Evolutionary conservation across 2,113 vertebrate species (phyloP).

Genomic region (Sitta europaea): DNA sequence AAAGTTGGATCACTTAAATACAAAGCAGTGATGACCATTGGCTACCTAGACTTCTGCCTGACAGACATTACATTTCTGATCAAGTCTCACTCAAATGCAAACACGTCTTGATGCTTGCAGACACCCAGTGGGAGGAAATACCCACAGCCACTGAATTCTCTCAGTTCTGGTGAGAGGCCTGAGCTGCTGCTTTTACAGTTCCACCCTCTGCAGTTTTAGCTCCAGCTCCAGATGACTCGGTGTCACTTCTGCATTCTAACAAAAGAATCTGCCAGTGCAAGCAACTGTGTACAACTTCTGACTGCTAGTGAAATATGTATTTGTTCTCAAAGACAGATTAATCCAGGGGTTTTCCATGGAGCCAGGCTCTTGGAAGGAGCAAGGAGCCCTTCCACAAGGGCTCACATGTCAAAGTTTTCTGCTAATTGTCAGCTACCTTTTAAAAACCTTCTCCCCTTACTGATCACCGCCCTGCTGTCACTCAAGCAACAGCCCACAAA

Average conservation of each 20-base stretch:
- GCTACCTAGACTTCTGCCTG: not conserved
- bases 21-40: not conserved
- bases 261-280: constrained; percentile 18
- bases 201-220: not conserved
- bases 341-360: not conserved
- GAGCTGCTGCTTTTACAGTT: not conserved
- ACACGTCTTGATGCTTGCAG: not conserved
- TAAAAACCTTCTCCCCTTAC: not conserved
- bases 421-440: not conserved
- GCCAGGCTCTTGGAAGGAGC: not conserved
- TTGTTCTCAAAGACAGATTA: not conserved
- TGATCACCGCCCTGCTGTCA: not conserved
- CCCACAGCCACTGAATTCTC: not conserved
- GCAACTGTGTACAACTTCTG: not conserved
- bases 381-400: not conserved
- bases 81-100: not conserved
- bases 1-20: not conserved
- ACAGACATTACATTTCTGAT: not conserved
- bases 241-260: constrained; percentile 45
- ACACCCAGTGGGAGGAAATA: not conserved
- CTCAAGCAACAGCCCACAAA: not conserved
- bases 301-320: not conserved
- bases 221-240: not conserved
- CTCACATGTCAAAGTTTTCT: not conserved
- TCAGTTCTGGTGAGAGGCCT: not conserved